These are phyloP conservation scores for Pseudorasbora parva DNA, from an alignment of 2,113 vertebrate genomes.

Conservation along the genomic window DNA sequence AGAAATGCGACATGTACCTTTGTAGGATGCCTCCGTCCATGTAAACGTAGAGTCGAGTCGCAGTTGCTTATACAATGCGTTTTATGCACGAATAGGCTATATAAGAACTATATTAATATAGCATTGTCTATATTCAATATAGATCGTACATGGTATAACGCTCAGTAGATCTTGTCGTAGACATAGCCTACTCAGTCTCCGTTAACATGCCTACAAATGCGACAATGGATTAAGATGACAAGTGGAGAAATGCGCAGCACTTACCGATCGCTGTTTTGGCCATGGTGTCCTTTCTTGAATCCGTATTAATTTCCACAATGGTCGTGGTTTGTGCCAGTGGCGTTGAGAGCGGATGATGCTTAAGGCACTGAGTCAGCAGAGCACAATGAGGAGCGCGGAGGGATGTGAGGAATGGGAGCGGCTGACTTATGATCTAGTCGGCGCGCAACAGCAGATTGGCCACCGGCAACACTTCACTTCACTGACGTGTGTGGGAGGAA, in stretches of 20 bases:
- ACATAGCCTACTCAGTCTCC: background rate
- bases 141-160: background rate
- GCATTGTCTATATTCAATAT: background rate
- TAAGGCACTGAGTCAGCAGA: slow-evolving; percentile 61
- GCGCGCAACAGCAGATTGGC: slow-evolving; percentile 46
- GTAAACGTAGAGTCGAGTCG: background rate
- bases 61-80: background rate
- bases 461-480: background rate
- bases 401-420: slow-evolving; percentile 52
- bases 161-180: background rate
- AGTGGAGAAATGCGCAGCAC: background rate
- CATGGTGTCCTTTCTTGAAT: slow-evolving; percentile 71
- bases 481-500: slow-evolving; percentile 15
- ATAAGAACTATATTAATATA: background rate
- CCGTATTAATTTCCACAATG: slow-evolving; percentile 39
- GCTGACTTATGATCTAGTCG: slow-evolving; percentile 46
- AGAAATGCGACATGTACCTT: background rate
- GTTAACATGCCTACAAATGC: background rate
- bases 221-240: background rate
- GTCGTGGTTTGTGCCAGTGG: slow-evolving; percentile 66
- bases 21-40: background rate
- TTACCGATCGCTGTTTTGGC: slow-evolving; percentile 79
- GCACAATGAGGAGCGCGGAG: slow-evolving; percentile 52
- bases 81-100: background rate
- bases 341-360: slow-evolving; percentile 46